Evolutionary conservation across 2,797 vertebrate species (phyloP), one percentile per base, ranked within the genome.

Genomic region (Cyclura pinguis): DNA sequence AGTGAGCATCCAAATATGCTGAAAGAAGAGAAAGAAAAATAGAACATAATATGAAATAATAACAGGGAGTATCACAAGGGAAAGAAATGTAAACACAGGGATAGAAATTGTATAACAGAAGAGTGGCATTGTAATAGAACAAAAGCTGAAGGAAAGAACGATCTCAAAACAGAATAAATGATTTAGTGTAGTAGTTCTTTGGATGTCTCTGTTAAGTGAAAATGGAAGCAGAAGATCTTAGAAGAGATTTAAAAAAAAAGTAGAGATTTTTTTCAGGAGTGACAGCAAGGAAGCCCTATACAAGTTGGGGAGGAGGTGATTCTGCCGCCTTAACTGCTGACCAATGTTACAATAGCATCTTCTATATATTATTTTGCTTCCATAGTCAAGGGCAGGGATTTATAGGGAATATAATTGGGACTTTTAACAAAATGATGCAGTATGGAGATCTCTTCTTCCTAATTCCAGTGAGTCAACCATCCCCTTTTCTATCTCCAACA

Each of bases 301-400:
- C 8, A 32, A 42, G 22, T 9, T 47, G 42, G 42, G 42, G 42
- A 47, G 4, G 42, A 47, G 42, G 42, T 3, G 42, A 4, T 74
- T 7, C 32, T 52, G 42, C 27, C 32, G 10, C 67, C 22, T 32
- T 77, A 47, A 35, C 59, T 32, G 76, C 29, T 78, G 35, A 59
- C 20, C 12, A 55, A 24, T 88, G 62, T 55, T 55, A 57, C 29
- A 83, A 47, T 24, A 90, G 38, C 72, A 20, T 32, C 9, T n/a
- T 38, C 13, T 29, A 52, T 55, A 3, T 77, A 42, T 24, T 4
- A 4, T 86, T 81, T 1, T 52, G 35, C 73, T 72, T 64, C 69
- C 20, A 22, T 38, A 22, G 18, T n/a, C 76, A 29, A 12, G 50
- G 59, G 55, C 18, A 6, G 59, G 74, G 32, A 0, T 0, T 0